Conservation (phyloP, 2,888 invertebrate genomes). For the Leptinotarsa juncta region DNA sequence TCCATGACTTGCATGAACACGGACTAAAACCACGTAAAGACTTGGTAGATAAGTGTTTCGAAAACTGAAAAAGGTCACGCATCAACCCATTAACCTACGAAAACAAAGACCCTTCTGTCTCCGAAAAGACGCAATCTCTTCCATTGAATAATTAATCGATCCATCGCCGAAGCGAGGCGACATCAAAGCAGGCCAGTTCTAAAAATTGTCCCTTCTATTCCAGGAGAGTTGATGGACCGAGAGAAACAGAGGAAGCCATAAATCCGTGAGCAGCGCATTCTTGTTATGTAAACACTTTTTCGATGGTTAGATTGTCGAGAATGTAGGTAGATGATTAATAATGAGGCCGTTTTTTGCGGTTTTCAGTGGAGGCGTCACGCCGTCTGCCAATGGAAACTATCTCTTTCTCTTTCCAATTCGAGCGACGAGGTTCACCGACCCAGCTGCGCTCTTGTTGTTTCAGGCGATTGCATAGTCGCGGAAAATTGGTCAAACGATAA, state of each 20-base stretch:
- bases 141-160: conserved; percentile 3
- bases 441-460: conserved; percentile 18
- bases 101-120: not conserved
- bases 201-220: conserved; percentile 26
- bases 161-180: conserved; percentile 17
- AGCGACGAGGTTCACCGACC: conserved; percentile 31
- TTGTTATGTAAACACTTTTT: conserved; percentile 21
- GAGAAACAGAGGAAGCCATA: conserved; percentile 18
- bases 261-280: conserved; percentile 6
- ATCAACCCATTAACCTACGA: not conserved
- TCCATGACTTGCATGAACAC: no score
- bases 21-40: no score
- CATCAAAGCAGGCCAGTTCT: conserved; percentile 27
- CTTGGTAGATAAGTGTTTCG: no score
- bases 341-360: conserved; percentile 13
- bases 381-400: conserved; percentile 44
- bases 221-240: conserved; percentile 21
- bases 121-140: conserved; percentile 6
- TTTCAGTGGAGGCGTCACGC: conserved; percentile 52
- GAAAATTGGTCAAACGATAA: not conserved
- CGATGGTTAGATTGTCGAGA: conserved; percentile 16
- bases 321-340: conserved; percentile 26
- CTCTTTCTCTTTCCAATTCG: conserved; percentile 5
- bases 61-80: not conserved
- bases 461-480: conserved; percentile 6